Base-by-base conservation (phyloP, 2,888 invertebrate species). In the Spatulosminthurus flaviceps region DNA sequence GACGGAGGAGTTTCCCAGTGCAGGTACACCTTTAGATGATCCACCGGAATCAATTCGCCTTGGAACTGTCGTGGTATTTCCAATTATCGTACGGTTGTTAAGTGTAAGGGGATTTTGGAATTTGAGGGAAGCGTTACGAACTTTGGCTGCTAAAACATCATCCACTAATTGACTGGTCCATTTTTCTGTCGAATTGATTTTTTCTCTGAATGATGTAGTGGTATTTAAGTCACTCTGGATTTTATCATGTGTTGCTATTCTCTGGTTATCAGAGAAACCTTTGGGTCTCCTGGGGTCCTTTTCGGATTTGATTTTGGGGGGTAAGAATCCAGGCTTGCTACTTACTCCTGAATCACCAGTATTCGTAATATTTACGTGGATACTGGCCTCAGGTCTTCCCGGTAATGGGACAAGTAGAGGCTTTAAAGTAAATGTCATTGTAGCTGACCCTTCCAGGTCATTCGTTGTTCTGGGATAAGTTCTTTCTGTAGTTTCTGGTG, bases 301-400 rank as follows among this genome's bases (percentile, higher is more conserved):
- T 2, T 51, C 16, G n/a, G n/a, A n/a, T 19, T n/a, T 51, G 5
- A 19, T 51, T 51, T 51, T 51, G 2, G 51, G 16, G 2, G 51
- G 16, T n/a, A 16, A 19, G n/a, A 51, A 51, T 51, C 60, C 28
- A 51, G 73, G 26, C 64, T 26, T 43, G 4, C 28, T 29, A 1
- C 13, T 73, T 73, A 64, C 64, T 5, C 75, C 75, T 26, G 11
- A 0, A 1, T 76, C 66, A 22, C 75, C 75, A 13, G 22, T 22
- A 19, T 19, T 41, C 13, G 75, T 66, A 5, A 76, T 22, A 26
- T 76, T 76, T 1, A 61, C 75, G 22, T 34, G 75, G 0, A 76
- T 24, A 16, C n/a, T 22, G 24, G 24, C 24, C 7, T 11, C 7
- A 26, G 64, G 24, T 64, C n/a, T 9, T n/a, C 7, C 26, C n/a